Evolutionary conservation across 2,797 vertebrate genomes (phyloP), one percentile per base, ranked within the genome.

Genomic region (Falco rusticolus): DNA sequence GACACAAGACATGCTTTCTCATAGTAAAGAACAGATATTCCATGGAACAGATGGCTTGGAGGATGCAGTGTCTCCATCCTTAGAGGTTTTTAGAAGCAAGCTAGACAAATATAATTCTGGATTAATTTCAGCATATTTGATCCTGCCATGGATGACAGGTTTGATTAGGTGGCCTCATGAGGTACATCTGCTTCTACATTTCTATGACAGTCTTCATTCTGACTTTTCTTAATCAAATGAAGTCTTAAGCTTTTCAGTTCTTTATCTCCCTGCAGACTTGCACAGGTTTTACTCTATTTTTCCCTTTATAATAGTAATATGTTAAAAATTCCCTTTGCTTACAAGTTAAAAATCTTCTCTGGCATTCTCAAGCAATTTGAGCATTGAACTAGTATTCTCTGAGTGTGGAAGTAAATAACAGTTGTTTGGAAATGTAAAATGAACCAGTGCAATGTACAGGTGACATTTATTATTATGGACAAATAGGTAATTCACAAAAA

Each of bases 211-310:
- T 85, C 34, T 90, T 92, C 63, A 84, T 89, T 93, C 56, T 50
- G 48, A 89, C 37, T 94, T 95, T 85, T 82, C 56, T 65, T 90
- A 94, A 89, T 89, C 75, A 96, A 94, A 93, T 45, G 20, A 92
- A 79, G 16, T 37, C 60, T 89, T 92, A 92, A 87, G 61, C 37
- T 80, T 82, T 92, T 84, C 66, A 83, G 45, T 89, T 85, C 60
- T 85, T 80, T 26, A 72, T 70, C 45, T 87, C 90, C 64, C 84
- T 50, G 18, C 16, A 74, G 75, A 91, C 16, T 91, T 4, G 0
- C 34, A 47, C 3, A 54, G 33, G 22, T 84, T 89, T 94, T 82
- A 92, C 25, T 91, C 66, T 79, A 51, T 75, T 93, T 89, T 87
- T 9, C 33, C 39, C 17, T 82, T 92, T 82, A 66, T 80, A 89